Conservation (phyloP, 2,888 invertebrate species). For the Tetrapedia diversipes region DNA sequence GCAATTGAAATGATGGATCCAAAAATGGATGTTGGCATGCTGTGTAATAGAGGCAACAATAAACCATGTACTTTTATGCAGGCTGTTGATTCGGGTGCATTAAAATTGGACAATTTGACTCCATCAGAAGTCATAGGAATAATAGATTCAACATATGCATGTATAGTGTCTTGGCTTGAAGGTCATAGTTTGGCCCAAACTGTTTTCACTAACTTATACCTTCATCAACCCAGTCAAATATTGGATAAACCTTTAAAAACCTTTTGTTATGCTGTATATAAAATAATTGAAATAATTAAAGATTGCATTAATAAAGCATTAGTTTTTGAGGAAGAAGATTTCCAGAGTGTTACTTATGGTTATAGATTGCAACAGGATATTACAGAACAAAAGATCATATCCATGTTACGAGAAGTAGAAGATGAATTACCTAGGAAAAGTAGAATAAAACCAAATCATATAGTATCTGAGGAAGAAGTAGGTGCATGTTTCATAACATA, state of each 20-base stretch:
- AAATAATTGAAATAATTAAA: constrained; percentile 94
- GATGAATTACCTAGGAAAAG: constrained; percentile 92
- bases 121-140: constrained; percentile 94
- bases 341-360: constrained; percentile 96
- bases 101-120: constrained; percentile 91
- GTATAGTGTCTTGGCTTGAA: constrained; percentile 98
- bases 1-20: constrained; percentile 99
- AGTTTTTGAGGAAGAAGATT: constrained; percentile 98
- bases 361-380: constrained; percentile 93
- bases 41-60: constrained; percentile 93
- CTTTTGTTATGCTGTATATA: constrained; percentile 94
- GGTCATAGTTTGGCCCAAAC: constrained; percentile 98
- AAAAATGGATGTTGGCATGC: constrained; percentile 99
- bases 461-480: constrained; percentile 82
- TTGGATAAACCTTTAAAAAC: constrained; percentile 92
- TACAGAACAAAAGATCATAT: constrained; percentile 90
- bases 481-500: constrained; percentile 32
- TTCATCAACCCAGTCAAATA: constrained; percentile 95
- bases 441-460: constrained; percentile 84
- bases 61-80: constrained; percentile 94
- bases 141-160: constrained; percentile 96
- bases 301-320: constrained; percentile 94
- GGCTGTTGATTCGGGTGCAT: constrained; percentile 90
- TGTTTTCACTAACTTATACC: constrained; percentile 97
- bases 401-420: constrained; percentile 94